Base-by-base conservation (phyloP, 2,113 vertebrate genomes). In the Planiliza haematocheilus region DNA sequence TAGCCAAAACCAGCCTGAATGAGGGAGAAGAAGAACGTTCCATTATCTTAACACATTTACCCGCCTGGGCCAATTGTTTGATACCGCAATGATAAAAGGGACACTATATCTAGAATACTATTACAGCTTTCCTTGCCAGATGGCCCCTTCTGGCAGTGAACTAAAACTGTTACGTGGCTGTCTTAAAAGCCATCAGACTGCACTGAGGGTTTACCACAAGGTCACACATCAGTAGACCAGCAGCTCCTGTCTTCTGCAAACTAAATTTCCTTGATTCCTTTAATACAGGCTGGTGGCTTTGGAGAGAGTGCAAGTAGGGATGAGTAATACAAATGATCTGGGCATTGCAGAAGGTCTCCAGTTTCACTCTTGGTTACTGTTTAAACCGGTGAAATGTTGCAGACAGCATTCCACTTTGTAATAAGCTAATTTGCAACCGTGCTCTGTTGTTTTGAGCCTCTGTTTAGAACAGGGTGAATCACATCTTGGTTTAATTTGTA, bases 1-100 rank as follows among this genome's bases (percentile, higher is more conserved):
- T 99, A 99, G 30, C 98, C 98, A 63, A 99, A 99, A 36, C 98
- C 98, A 88, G 98, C 98, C 98, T 99, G 84, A 20, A 86, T 30
- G 60, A 78, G 11, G 48, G 24, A 4, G 20, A 45, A 45, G 11
- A 18, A 11, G 17, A 24, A 34, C 18, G 6, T 55, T 56, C 30
- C 1, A 53, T 1, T 48, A 10, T 43, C 2, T 51, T 48, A 50
- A 61, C 17, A 46, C 7, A 65, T 65, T 13, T 45, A 24, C 11
- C 7, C n/a, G 7, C 39, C 2, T 48, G 18, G 16, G 6, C 2
- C n/a, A 74, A 10, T 42, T 20, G 8, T 16, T 30, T 30, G 49
- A 58, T 17, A 62, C 34, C 14, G 30, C 12, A 46, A 48, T 5
- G 38, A 36, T 2, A 36, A 37, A 30, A 45, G 24, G 3, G 24